Conservation (phyloP, 2,797 vertebrate genomes). For the Sebastes vulpes region DNA sequence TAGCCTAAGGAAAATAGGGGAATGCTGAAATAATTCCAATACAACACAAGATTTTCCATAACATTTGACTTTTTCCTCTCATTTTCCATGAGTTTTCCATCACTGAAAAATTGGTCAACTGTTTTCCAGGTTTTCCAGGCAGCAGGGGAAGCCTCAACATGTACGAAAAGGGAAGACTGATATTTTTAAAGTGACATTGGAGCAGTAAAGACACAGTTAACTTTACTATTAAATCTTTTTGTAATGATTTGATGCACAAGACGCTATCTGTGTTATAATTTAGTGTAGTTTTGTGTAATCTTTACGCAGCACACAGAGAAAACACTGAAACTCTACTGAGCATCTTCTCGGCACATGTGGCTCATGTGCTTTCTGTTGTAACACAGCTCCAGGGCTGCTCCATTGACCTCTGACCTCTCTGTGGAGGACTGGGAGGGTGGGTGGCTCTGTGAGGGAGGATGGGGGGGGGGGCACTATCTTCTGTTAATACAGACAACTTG, state of each 20-base stretch:
- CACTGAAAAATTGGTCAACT: too few species aligned
- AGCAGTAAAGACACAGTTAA: not conserved
- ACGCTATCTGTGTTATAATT: not conserved
- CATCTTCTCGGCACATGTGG: conserved; percentile 9
- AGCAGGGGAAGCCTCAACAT: too few species aligned
- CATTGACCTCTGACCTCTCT: conserved; percentile 54
- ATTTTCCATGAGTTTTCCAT: too few species aligned
- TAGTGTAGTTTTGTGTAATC: not conserved
- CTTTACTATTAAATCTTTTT: not conserved
- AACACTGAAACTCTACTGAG: not conserved
- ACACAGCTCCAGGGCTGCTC: conserved; percentile 33
- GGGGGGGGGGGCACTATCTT: not conserved
- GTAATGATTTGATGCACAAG: not conserved
- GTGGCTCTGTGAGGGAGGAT: not conserved
- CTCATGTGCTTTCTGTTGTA: conserved; percentile 11
- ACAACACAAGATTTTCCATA: too few species aligned
- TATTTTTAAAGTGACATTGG: not conserved
- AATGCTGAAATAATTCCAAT: too few species aligned
- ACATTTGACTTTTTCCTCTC: too few species aligned
- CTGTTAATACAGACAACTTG: not conserved
- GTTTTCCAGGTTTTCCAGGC: too few species aligned
- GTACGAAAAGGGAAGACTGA: not conserved
- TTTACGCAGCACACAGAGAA: not conserved
- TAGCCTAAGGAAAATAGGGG: too few species aligned
- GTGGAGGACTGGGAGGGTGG: not conserved